phyloP scores from a whole-genome alignment of 1,140 invertebrate species.

The Cyclina sinensis region DNA sequence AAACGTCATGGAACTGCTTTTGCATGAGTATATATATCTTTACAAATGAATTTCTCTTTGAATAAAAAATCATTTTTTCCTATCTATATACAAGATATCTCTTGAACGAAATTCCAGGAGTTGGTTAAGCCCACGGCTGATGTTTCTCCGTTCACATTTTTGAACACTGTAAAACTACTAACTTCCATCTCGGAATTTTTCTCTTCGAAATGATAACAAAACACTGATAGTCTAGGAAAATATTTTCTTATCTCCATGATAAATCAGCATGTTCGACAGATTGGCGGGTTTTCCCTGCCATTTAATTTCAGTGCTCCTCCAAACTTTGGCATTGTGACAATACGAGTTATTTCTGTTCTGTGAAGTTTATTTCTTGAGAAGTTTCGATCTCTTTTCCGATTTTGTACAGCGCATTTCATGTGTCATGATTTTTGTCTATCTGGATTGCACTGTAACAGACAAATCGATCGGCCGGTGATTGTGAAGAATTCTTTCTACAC shows the following conservation, averaged over 20 bases:
- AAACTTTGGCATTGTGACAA: slow-evolving; percentile 14
- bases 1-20: no score
- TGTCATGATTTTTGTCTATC: not conserved
- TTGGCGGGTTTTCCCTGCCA: not conserved
- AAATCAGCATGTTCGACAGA: not conserved
- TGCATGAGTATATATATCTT: no score
- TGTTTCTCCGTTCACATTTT: not conserved
- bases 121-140: not conserved
- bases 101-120: not conserved
- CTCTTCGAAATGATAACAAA: not conserved
- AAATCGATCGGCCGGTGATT: no score
- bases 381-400: not conserved
- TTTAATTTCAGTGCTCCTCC: not conserved
- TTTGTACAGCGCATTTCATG: not conserved
- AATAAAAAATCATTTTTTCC: not conserved
- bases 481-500: no score
- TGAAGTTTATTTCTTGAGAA: not conserved
- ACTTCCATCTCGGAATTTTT: not conserved
- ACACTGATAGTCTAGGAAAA: not conserved
- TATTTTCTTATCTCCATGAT: not conserved
- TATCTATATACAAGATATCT: not conserved
- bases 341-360: not conserved
- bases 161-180: not conserved
- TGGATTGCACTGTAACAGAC: not conserved
- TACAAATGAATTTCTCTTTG: not conserved